These are phyloP conservation scores for Mya arenaria DNA, from an alignment of 1,140 invertebrate species.

Conservation along the genomic window DNA sequence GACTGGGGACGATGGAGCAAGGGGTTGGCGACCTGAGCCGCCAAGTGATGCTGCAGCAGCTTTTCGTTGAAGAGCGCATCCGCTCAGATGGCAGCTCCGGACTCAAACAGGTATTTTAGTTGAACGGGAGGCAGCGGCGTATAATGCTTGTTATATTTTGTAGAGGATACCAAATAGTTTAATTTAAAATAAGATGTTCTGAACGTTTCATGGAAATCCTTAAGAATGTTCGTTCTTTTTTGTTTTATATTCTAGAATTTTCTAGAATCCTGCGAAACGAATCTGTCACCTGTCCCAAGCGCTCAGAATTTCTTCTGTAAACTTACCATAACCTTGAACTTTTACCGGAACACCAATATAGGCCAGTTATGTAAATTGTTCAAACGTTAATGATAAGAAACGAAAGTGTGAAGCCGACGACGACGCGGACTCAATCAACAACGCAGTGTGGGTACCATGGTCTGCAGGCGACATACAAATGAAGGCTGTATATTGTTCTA, in stretches of 20 bases:
- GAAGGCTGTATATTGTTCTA: background rate
- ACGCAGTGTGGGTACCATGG: background rate
- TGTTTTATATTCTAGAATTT: too few relatives aligned
- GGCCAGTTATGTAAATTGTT: too few relatives aligned
- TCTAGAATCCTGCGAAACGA: too few relatives aligned
- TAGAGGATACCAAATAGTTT: too few relatives aligned
- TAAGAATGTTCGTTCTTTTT: too few relatives aligned
- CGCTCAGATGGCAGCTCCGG: constrained; percentile 65
- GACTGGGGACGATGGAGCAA: background rate
- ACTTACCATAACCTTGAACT: too few relatives aligned
- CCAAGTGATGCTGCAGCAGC: constrained; percentile 68
- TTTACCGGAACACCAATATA: too few relatives aligned
- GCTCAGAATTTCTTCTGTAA: too few relatives aligned
- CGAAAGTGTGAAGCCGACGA: background rate
- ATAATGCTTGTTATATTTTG: background rate
- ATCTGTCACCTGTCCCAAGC: too few relatives aligned
- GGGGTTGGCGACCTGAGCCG: constrained; percentile 39
- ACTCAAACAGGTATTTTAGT: constrained; percentile 45
- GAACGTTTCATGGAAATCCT: too few relatives aligned
- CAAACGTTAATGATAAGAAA: background rate
- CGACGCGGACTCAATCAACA: background rate
- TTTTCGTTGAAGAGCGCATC: constrained; percentile 63
- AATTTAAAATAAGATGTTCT: too few relatives aligned
- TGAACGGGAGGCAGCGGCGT: background rate
- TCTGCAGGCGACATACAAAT: background rate